These are phyloP conservation scores for Rhinopomastus cyanomelas DNA, from an alignment of 2,113 vertebrate species.

Conservation along the genomic window DNA sequence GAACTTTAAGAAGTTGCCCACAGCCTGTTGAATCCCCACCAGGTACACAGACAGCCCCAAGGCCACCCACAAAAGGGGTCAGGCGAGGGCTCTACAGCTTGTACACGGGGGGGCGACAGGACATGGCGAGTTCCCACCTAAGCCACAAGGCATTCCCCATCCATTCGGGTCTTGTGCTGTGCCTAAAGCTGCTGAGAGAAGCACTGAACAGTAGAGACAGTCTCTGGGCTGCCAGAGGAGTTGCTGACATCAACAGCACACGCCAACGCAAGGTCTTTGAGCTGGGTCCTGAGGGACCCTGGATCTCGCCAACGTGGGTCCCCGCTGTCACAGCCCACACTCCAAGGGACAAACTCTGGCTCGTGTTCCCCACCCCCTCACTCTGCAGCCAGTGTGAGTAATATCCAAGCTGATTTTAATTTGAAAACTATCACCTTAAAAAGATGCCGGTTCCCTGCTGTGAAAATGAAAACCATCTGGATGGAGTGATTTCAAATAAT, in stretches of 20 bases:
- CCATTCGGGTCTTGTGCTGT: not conserved
- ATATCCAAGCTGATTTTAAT: slow-evolving; percentile 81
- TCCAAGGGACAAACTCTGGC: slow-evolving; percentile 17
- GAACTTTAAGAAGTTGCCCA: not conserved
- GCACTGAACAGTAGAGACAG: not conserved
- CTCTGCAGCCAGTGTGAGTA: slow-evolving; percentile 70
- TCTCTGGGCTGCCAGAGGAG: not conserved
- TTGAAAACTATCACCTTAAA: slow-evolving; percentile 80
- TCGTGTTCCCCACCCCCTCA: slow-evolving; percentile 8
- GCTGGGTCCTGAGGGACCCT: not conserved
- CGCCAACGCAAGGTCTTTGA: rapidly evolving
- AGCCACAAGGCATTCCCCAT: not conserved
- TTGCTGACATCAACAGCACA: not conserved
- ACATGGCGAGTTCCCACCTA: not conserved
- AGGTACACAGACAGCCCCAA: rapidly evolving
- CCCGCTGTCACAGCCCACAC: not conserved
- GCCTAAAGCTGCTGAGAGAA: not conserved
- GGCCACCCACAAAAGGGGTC: not conserved
- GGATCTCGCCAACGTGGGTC: not conserved
- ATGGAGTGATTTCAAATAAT: slow-evolving; percentile 78
- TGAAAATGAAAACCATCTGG: slow-evolving; percentile 83
- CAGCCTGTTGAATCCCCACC: not conserved
- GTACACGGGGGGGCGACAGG: not conserved
- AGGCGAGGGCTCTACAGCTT: not conserved
- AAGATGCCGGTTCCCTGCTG: slow-evolving; percentile 77